Evolutionary conservation across 2,113 vertebrate species (phyloP).

Genomic region (Lonchura striata): DNA sequence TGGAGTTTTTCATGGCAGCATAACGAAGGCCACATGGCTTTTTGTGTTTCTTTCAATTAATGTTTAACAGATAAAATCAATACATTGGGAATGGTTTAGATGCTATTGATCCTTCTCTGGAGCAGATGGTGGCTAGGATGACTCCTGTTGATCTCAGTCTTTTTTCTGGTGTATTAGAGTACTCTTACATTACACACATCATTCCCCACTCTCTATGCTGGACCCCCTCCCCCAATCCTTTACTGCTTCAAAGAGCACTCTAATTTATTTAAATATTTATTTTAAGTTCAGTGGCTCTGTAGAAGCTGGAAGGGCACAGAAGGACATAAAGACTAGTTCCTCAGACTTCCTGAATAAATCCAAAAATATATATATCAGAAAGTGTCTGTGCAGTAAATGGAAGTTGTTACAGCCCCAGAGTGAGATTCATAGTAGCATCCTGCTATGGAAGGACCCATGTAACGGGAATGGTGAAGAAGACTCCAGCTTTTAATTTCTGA

Average conservation of each 20-base stretch:
- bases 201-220: neutral
- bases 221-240: neutral
- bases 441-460: neutral
- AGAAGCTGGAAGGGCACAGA: neutral
- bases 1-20: neutral
- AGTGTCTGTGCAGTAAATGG: neutral
- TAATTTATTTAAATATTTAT: neutral
- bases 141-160: neutral
- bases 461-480: neutral
- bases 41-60: neutral
- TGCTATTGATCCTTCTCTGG: neutral
- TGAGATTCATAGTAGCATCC: neutral
- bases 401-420: neutral
- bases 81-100: accelerated
- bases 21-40: neutral
- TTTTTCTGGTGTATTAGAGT: neutral
- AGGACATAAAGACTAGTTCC: neutral
- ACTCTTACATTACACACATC: neutral
- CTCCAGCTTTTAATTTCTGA: neutral
- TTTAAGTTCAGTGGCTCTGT: neutral
- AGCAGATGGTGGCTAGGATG: neutral
- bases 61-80: neutral
- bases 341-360: neutral
- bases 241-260: too few relatives aligned
- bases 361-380: neutral